Evolutionary conservation across 2,888 invertebrate species (phyloP), one percentile per base, ranked within the genome.

Genomic region (Tachystola acroxantha): DNA sequence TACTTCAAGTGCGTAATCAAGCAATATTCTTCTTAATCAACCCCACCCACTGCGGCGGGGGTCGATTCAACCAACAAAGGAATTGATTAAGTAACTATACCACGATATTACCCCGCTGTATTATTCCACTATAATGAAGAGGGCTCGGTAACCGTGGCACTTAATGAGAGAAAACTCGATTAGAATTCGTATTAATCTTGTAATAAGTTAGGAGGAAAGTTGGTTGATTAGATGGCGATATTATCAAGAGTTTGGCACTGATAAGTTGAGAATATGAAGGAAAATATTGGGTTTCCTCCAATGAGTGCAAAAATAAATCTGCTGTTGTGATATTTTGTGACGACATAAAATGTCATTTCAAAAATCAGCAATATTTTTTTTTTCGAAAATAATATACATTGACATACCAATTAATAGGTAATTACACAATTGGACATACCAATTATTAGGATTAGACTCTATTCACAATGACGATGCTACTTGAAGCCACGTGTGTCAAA

Each of bases 11-110:
- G 65, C 64, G 78, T 85, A 86, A 86, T 85, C 85, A 86, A 84
- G 82, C 76, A 86, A 86, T 86, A 86, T 82, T 82, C 84, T 80
- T 84, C 81, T 78, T 85, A 85, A 86, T 86, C 86, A 86, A 77
- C 82, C 85, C 82, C 81, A 74, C 84, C 85, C 81, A 74, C 67
- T 59, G 62, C 56, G 50, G 51, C 66, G 73, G 79, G 81, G 84
- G 84, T 77, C 79, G 84, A 73, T 78, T 77, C 79, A 48, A 75
- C 79, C 82, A 81, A 84, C 85, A 86, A 86, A 81, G 76, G 85
- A 85, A 86, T 85, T 86, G 85, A 86, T 85, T 86, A 85, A 84
- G 80, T 82, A 85, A 85, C 84, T 84, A 82, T 78, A 77, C 81
- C 73, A 66, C 74, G 75, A 85, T 85, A 86, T 85, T 85, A 85